Conservation (phyloP, 2,797 vertebrate genomes). For the Meda fulgida region DNA sequence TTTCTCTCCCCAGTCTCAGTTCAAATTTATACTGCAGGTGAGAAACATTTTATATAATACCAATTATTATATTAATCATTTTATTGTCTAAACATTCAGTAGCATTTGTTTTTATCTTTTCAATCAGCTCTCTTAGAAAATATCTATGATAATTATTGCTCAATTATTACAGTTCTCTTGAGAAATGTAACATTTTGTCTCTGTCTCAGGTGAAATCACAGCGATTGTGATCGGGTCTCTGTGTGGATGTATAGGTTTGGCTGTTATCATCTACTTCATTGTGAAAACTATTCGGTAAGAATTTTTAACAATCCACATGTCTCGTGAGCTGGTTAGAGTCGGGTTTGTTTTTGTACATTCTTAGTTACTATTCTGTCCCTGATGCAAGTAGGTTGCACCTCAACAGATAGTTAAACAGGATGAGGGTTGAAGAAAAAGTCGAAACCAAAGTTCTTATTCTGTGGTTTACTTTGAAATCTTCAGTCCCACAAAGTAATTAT, state of each 20-base stretch:
- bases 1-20: conserved; percentile 67
- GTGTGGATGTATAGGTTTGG: conserved; percentile 80
- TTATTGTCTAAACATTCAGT: background rate
- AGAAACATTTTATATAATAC: conserved; percentile 48
- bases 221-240: conserved; percentile 79
- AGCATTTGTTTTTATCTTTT: background rate
- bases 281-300: conserved; percentile 80
- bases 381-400: too few relatives aligned
- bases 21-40: conserved; percentile 76
- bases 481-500: too few relatives aligned
- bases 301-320: background rate
- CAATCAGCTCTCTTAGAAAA: background rate
- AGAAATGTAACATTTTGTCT: conserved; percentile 2
- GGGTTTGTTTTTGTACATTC: background rate
- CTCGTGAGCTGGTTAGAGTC: background rate
- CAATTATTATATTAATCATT: background rate
- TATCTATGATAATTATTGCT: background rate
- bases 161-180: background rate
- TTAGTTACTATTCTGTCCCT: too few relatives aligned
- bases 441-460: too few relatives aligned
- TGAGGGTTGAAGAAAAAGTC: too few relatives aligned
- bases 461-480: too few relatives aligned
- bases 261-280: conserved; percentile 75
- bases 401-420: too few relatives aligned
- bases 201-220: conserved; percentile 75